Evolutionary conservation across 23 tunicate species (phyloP).

Genomic region (Styela clava): DNA sequence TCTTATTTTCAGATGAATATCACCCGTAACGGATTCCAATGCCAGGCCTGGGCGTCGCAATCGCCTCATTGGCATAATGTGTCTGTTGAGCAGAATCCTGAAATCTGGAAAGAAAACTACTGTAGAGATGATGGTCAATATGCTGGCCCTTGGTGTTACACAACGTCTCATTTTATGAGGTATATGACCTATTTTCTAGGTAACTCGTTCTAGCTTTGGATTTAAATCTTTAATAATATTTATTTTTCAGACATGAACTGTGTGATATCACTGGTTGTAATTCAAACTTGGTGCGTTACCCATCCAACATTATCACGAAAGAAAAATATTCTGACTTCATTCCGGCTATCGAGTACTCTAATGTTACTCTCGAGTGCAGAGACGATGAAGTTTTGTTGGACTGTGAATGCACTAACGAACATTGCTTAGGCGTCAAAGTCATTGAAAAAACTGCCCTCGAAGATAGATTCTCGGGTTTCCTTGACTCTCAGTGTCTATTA

Average conservation of each 20-base stretch:
- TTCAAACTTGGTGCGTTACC: not conserved
- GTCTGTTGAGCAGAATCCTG: not conserved
- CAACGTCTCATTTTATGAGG: slow-evolving; percentile 18
- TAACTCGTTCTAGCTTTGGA: not conserved
- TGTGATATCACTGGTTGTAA: slow-evolving; percentile 1
- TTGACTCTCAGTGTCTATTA: not conserved
- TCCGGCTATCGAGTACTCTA: not conserved
- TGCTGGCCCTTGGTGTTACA: slow-evolving; percentile 36
- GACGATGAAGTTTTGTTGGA: not conserved
- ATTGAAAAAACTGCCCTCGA: not conserved
- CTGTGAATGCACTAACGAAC: slow-evolving; percentile 25
- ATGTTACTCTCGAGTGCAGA: not conserved
- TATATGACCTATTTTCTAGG: not conserved
- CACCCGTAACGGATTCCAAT: not conserved
- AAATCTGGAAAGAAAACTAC: slow-evolving; percentile 10
- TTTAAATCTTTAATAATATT: not conserved
- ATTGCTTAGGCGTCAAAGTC: slow-evolving; percentile 15
- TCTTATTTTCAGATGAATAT: not conserved
- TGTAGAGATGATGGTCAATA: slow-evolving; percentile 42
- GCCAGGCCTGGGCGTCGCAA: not conserved
- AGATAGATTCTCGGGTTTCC: too few species aligned
- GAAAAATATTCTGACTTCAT: slow-evolving; percentile 2
- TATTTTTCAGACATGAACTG: slow-evolving; percentile 23
- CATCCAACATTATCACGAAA: not conserved
- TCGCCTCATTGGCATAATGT: not conserved